Percentiles rank a stretch among this genome's conserved stretches.
Evolutionary conservation across 2,797 vertebrate species (phyloP).

Genomic region (Sebastolobus alascanus): DNA sequence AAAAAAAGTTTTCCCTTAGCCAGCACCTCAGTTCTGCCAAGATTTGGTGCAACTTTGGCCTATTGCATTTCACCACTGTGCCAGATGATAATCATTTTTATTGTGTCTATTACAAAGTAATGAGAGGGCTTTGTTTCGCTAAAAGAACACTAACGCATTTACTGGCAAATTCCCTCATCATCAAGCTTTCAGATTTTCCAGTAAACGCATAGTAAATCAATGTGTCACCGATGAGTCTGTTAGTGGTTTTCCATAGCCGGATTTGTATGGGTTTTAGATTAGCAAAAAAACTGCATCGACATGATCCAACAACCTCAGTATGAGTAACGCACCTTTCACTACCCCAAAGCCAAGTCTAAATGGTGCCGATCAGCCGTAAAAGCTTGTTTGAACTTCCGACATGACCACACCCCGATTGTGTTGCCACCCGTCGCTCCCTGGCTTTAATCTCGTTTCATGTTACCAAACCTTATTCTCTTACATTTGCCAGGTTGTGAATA

Average conservation of each 20-base stretch:
- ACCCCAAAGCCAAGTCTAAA: slow-evolving; percentile 19
- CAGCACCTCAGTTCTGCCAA: background rate
- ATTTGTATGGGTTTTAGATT: slow-evolving; percentile 1
- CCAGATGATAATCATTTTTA: slow-evolving; percentile 6
- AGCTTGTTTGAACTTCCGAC: slow-evolving; percentile 27
- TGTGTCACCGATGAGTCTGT: slow-evolving; percentile 1
- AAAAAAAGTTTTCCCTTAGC: background rate
- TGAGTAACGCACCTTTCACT: slow-evolving; percentile 44
- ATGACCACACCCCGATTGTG: slow-evolving; percentile 33
- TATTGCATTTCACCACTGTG: background rate
- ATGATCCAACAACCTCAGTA: slow-evolving; percentile 37
- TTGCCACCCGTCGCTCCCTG: slow-evolving; percentile 21
- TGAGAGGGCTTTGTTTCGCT: slow-evolving; percentile 27
- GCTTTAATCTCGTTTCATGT: slow-evolving; percentile 45
- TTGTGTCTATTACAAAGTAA: background rate
- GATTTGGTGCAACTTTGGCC: slow-evolving; percentile 4
- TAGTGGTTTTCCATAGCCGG: background rate
- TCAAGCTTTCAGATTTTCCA: background rate
- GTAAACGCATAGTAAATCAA: slow-evolving; percentile 18
- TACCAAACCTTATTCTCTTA: slow-evolving; percentile 35
- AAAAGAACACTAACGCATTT: background rate
- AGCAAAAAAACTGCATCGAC: slow-evolving; percentile 4
- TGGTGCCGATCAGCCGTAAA: slow-evolving; percentile 21
- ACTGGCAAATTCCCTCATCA: slow-evolving; percentile 4
- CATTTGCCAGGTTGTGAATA: slow-evolving; percentile 33